Base-by-base conservation (phyloP, 2,113 vertebrate species). In the Colossoma macropomum region DNA sequence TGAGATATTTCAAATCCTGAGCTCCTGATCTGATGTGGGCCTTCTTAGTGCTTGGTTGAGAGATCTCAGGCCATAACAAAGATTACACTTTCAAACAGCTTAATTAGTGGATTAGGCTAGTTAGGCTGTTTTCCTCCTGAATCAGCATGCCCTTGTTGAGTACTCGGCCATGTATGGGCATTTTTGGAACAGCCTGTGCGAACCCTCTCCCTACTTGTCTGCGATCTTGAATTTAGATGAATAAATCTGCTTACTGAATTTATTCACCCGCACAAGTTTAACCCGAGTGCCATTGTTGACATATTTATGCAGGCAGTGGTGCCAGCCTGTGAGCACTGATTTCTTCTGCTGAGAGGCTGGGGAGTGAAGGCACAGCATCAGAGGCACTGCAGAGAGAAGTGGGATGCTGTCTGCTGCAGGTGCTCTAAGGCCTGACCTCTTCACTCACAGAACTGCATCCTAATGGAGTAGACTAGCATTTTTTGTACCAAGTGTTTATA, bases 1-100 rank as follows among this genome's bases (percentile, higher is more conserved):
- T 19, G 75, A 79, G 86, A 38, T 11, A 15, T 73, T 81, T 25
- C 89, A 83, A 77, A 91, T 84, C 41, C 45, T n/a, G 32, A 28
- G 62, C 21, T 68, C 28, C 63, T 56, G 41, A 30, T 54, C 17
- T 54, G 21, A 32, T 82, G 32, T 27, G 45, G 17, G 25, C 19
- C 30, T 65, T 59, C 71, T 30, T 19, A 68, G 28, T 52, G 23
- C 30, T 59, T 30, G 52, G 30, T 76, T 76, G 21, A n/a, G 54
- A 30, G 30, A n/a, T 52, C 28, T 78, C 41, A 23, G 66, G 9
- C 13, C 74, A 34, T 69, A 59, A 82, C 17, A 59, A 45, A 86
- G 48, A 82, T 77, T 34, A 83, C 62, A 60, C 16, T 41, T 83
- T 79, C 83, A 25, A 79, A 73, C 10, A 25, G 25, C 32, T 80